Evolutionary conservation across 2,797 vertebrate species (phyloP), one percentile per base, ranked within the genome.

Genomic region (Lagothrix lagotricha): DNA sequence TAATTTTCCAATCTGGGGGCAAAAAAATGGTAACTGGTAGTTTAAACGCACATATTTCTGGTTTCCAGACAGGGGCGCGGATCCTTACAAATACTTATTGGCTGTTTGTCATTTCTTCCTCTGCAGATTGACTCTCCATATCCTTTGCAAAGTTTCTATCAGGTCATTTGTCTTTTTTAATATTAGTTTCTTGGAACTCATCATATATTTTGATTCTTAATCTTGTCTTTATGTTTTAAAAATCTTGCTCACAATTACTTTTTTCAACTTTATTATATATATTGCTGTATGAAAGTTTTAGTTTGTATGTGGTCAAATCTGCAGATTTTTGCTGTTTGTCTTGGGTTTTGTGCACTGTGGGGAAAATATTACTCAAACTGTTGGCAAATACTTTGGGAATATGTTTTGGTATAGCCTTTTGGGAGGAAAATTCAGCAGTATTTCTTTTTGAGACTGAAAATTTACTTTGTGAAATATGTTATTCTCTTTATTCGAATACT

Each of bases 361-460:
- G n/a, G n/a, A 67, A 94, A 87, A 83, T 72, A 91, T 5, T 82
- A 58, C 19, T 75, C 17, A 50, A 2, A 67, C 1, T n/a, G 7
- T 14, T 30, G 28, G 39, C 4, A 30, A 46, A 72, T 15, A 54
- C 54, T 85, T 72, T 57, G 52, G 19, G 15, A 79, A 12, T 80
- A n/a, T 30, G 19, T 15, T 33, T 93, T 88, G 19, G 33, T 36
- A 54, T 0, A 52, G 39, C 12, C 39, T 41, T 96, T 70, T 5
- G 7, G 67, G 36, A 92, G 41, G 54, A 19, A 17, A 64, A 80
- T 48, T 94, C 13, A 36, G 44, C 9, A 33, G 30, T 50, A 26
- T 52, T 93, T 95, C 57, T 80, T 82, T 91, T 50, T 86, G 70
- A 67, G 12, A 84, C 5, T 52, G 19, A 89, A 95, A 86, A 96